Evolutionary conservation across 2,888 invertebrate genomes (phyloP).

Genomic region (Pristionchus fissidentatus): DNA sequence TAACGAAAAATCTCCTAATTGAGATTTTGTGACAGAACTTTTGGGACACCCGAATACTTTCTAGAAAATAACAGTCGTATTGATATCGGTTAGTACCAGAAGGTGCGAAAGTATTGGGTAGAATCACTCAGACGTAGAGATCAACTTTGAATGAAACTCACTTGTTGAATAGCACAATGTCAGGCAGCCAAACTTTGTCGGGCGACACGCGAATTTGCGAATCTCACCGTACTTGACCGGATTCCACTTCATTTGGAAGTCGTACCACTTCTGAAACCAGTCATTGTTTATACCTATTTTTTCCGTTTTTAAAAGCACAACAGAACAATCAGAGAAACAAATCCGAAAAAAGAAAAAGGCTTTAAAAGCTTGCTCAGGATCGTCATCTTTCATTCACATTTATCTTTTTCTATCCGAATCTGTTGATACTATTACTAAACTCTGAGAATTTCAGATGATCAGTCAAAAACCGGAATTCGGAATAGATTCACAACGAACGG

Average conservation of each 20-base stretch:
- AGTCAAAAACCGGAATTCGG: constrained; percentile 53
- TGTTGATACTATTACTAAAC: neutral
- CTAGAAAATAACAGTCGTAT: too few species aligned
- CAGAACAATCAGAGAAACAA: neutral
- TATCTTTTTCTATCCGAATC: too few species aligned
- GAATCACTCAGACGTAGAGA: too few species aligned
- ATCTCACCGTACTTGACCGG: constrained; percentile 77
- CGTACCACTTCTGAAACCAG: constrained; percentile 74
- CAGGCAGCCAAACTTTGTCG: constrained; percentile 78
- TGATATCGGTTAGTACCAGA: too few species aligned
- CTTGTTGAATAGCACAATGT: constrained; percentile 78
- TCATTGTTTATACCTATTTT: too few species aligned
- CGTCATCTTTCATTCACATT: too few species aligned
- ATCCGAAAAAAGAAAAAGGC: neutral
- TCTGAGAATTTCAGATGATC: constrained; percentile 18
- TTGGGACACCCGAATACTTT: too few species aligned
- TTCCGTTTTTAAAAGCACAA: too few species aligned
- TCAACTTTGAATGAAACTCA: constrained; percentile 50
- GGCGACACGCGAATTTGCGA: constrained; percentile 75
- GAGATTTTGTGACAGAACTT: too few species aligned
- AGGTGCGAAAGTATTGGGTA: too few species aligned
- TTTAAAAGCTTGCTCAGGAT: too few species aligned
- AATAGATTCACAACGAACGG: neutral
- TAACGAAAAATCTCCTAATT: too few species aligned
- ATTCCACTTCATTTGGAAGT: constrained; percentile 78